Conservation (phyloP, 2,888 invertebrate genomes). For the Mesochorus sp. region DNA sequence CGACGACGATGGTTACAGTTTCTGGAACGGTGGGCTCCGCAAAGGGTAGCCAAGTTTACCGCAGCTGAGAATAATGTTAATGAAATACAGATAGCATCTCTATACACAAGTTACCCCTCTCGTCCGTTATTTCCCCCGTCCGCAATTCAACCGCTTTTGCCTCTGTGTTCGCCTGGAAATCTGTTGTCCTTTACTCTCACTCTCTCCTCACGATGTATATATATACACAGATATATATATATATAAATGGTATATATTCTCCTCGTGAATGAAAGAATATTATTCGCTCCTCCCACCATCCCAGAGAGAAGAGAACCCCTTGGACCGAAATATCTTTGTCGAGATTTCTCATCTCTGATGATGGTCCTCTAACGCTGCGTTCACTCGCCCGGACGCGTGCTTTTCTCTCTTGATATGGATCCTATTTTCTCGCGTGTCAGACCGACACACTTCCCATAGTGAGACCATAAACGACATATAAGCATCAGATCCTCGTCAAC, state of each 20-base stretch:
- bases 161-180: constrained; percentile 67
- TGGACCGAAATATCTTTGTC: constrained; percentile 50
- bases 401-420: neutral
- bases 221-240: constrained; percentile 18
- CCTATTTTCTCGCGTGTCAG: constrained; percentile 10
- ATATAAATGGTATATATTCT: constrained; percentile 19
- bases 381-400: constrained; percentile 16
- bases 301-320: constrained; percentile 17
- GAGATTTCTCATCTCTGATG: constrained; percentile 55
- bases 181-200: constrained; percentile 71
- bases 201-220: constrained; percentile 39
- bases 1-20: constrained; percentile 56
- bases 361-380: constrained; percentile 39
- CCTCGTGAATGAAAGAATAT: constrained; percentile 56
- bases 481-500: constrained; percentile 8
- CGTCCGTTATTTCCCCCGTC: constrained; percentile 9
- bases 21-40: constrained; percentile 44
- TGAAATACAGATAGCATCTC: constrained; percentile 82
- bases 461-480: constrained; percentile 33
- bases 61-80: constrained; percentile 81
- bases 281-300: constrained; percentile 16
- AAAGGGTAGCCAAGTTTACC: constrained; percentile 72
- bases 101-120: constrained; percentile 72
- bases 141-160: constrained; percentile 50
- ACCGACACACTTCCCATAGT: constrained; percentile 30